Evolutionary conservation across 2,888 invertebrate genomes (phyloP), one percentile per base, ranked within the genome.

Genomic region (Zaprionus bogoriensis): DNA sequence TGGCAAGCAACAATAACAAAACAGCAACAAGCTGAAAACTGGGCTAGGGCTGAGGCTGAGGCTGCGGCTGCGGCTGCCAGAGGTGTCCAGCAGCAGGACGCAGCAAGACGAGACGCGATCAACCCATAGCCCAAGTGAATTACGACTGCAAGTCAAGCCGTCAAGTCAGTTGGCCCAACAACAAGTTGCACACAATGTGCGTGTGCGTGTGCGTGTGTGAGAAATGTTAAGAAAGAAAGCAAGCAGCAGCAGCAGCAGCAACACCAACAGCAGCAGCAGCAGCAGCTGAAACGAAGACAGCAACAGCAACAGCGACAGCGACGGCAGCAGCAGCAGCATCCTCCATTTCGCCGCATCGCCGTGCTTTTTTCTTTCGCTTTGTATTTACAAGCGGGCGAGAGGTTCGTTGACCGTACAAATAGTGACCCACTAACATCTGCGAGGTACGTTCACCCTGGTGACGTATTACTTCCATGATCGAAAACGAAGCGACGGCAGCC

Each of bases 361-460:
- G 67, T 44, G 52, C 62, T 58, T 58, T 68, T 68, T 69, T 66
- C 70, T 74, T 69, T 55, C 76, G 73, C 75, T 77, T 73, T 78
- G 71, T 87, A 82, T 87, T 85, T 87, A 88, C 89, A 89, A 88
- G 84, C 88, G 88, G 88, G 77, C 72, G 67, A 89, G 89, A 88
- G 90, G 91, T 89, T 91, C 89, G 89, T 89, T 89, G 91, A 90
- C 90, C 91, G 90, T 87, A 89, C 90, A 89, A 90, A 90, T 89
- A 89, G 91, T 91, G 91, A 91, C 91, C 91, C 90, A 91, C 91
- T 91, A 91, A 91, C 91, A 91, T 91, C 91, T 89, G 90, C 90
- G 89, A 90, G 91, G 91, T 91, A 88, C 91, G 88, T 89, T 91
- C 90, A 91, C 91, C 91, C 87, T 88, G 87, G 89, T 91, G 91